Conservation (phyloP, 2,888 invertebrate species). For the Caenorhabditis imperialis region DNA sequence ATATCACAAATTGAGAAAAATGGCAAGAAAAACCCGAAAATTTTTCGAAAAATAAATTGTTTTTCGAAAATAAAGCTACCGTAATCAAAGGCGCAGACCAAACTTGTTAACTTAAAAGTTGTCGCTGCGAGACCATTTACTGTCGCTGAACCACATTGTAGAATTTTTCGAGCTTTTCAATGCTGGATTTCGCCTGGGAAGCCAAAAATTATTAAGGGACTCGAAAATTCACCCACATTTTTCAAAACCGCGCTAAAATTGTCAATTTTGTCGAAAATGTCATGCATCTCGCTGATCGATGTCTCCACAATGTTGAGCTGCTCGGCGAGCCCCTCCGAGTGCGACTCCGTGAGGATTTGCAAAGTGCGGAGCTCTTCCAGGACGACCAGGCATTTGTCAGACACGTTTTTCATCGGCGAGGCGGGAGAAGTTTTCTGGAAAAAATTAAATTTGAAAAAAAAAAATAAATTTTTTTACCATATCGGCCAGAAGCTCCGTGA, state of each 20-base stretch:
- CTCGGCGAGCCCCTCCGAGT: constrained; percentile 22
- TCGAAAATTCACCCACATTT: background rate
- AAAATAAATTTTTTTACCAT: too few relatives aligned
- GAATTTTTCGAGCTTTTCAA: constrained; percentile 25
- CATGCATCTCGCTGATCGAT: constrained; percentile 6
- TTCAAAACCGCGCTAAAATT: background rate
- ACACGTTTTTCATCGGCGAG: constrained; percentile 6
- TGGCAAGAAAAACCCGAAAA: background rate
- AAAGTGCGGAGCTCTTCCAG: constrained; percentile 47
- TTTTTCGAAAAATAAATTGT: constrained; percentile 20
- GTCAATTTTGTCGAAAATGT: constrained; percentile 32
- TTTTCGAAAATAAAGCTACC: too few relatives aligned
- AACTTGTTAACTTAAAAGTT: too few relatives aligned
- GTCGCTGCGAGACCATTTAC: background rate
- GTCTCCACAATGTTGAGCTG: constrained; percentile 12
- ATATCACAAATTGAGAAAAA: background rate
- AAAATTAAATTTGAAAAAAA: background rate
- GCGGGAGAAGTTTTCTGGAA: background rate
- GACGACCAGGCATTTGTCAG: constrained; percentile 19
- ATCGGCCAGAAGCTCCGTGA: constrained; percentile 14
- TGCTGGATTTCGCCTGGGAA: constrained; percentile 27
- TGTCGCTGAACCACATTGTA: constrained; percentile 21
- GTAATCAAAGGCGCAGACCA: too few relatives aligned
- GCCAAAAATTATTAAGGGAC: background rate
- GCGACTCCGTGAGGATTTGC: constrained; percentile 22